Evolutionary conservation across 2,113 vertebrate genomes (phyloP), one percentile per base, ranked within the genome.

Genomic region (Myocastor coypus): DNA sequence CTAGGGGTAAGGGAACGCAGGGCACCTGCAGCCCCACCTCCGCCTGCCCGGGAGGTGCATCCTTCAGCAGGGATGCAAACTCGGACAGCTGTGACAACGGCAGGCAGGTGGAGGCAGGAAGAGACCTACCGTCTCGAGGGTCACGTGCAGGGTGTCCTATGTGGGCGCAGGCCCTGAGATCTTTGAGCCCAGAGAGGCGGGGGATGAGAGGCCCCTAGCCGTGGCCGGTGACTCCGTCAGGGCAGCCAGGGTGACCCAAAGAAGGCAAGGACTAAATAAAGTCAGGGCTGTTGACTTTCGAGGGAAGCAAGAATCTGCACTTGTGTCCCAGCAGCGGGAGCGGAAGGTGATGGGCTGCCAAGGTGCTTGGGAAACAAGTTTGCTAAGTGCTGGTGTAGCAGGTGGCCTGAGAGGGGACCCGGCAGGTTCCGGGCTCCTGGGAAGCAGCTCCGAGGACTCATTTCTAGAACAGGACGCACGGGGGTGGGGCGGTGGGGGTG

Each of bases 81-180:
- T n/a, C 26, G 28, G 1, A 10, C 52, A 42, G 24, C 77, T 46
- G 0, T 30, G 83, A 57, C 28, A 22, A 63, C 30, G 46, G 52
- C 11, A 40, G 11, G 68, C 0, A n/a, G n/a, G n/a, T n/a, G n/a
- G n/a, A n/a, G n/a, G 26, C 59, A 40, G 32, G 63, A 68, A 28
- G 22, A 42, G 37, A 40, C 11, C n/a, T n/a, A n/a, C n/a, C n/a
- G n/a, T n/a, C n/a, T n/a, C 19, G 63, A 52, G 57, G 14, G 1
- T 11, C 37, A 9, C n/a, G 9, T 1, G 19, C 34, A 42, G 50
- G n/a, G n/a, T n/a, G n/a, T n/a, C 52, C 3, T 3, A 0, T 16
- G n/a, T 28, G 5, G 16, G 37, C 55, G 10, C 7, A 24, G 24
- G 77, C 50, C 28, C 26, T 40, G 3, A 52, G 63, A 34, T 40